Base-by-base conservation (phyloP, 1,140 invertebrate species). In the Acromyrmex charruanus region DNA sequence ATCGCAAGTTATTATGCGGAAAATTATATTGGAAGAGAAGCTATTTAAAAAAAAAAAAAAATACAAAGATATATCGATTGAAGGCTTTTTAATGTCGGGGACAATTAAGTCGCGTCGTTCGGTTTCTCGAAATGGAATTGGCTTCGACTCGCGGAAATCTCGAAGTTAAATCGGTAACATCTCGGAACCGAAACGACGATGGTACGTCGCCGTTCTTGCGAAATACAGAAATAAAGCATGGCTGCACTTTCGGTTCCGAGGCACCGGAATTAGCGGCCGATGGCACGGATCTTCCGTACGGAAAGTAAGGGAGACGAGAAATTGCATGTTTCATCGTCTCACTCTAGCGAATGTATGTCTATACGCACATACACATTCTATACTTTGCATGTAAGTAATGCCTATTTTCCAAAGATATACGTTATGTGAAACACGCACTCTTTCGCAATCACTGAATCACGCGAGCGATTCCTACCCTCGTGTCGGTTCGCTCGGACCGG, bases 351-450 rank as follows among this genome's bases (percentile, higher is more conserved):
- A 90, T 81, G 86, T 87, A 89, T 81, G 84, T 88, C 68, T 79
- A 63, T 88, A 85, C 85, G 85, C 85, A 65, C 89, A 89, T 92
- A 97, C 97, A 97, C 97, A 97, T 96, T 97, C 97, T 97, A 97
- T 97, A 98, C 97, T 98, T 98, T 97, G 97, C 97, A 98, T 97
- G 97, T 97, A 97, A 98, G 96, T 97, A 97, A 97, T 97, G 97
- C 97, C 96, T 96, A 97, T 97, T 97, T 97, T 97, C 96, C 96
- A 96, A 95, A 94, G 88, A 91, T 88, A 92, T 94, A 84, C 25
- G 88, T 90, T 65, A 91, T 91, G 35, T 25, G 82, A 89, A 89
- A 87, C 85, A 87, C 63, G 66, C 65, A 88, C 65, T 69, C 71
- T 59, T 63, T 84, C 55, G 16, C 87, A 61, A 84, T 82, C 82